A percentile compares a stretch with the other conserved stretches of the same genome.
phyloP scores from a whole-genome alignment of 2,797 vertebrate species.

The Clangula hyemalis region DNA sequence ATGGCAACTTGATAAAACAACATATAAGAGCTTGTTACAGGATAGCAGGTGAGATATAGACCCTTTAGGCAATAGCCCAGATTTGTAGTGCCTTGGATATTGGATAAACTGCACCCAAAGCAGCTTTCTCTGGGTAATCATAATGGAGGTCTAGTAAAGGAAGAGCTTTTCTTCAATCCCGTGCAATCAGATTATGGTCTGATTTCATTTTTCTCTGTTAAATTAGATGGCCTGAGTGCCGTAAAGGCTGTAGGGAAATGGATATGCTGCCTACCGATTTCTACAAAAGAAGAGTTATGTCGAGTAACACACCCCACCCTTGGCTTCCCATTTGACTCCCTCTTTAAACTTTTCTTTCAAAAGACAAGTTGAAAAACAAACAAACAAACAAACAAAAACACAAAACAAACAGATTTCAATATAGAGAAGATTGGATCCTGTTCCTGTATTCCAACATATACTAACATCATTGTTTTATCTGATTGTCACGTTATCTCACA shows the following conservation, averaged over 20 bases:
- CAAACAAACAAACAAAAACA: neutral
- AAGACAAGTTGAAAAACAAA: neutral
- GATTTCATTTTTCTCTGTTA: neutral
- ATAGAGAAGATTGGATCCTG: neutral
- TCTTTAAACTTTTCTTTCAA: neutral
- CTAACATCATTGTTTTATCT: neutral
- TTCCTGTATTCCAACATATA: accelerated
- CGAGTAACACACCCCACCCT: accelerated
- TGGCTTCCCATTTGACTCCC: neutral
- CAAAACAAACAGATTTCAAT: neutral
- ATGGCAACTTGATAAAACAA: neutral
- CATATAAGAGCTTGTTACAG: neutral
- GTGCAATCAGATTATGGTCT: neutral
- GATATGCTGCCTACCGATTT: neutral
- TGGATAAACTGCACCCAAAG: neutral
- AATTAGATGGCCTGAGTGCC: neutral
- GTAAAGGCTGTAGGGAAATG: neutral
- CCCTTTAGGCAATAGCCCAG: neutral
- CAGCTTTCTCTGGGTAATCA: neutral
- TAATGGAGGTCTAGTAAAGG: neutral
- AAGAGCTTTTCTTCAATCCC: neutral
- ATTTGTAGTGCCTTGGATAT: neutral
- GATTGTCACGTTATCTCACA: neutral
- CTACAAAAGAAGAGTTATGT: neutral
- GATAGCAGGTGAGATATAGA: neutral